Conservation (phyloP, 2,797 vertebrate genomes). For the Lagorchestes hirsutus region DNA sequence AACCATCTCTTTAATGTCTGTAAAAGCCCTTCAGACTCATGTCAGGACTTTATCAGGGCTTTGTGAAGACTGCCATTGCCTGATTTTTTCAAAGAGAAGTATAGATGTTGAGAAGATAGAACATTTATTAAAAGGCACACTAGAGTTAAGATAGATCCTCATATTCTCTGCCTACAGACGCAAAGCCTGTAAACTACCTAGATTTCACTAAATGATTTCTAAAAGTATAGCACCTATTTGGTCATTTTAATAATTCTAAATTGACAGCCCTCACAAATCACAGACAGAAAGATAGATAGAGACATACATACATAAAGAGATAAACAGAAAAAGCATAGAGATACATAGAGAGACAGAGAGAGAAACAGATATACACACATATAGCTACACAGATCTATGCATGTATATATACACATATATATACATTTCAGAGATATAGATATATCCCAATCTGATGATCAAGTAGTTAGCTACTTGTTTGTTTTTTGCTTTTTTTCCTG, state of each 20-base stretch:
- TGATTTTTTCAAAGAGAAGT: not conserved
- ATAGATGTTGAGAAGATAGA: not conserved
- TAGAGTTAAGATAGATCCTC: not conserved
- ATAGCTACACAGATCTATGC: no score
- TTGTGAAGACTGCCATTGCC: not conserved
- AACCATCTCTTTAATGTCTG: not conserved
- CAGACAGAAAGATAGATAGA: no score
- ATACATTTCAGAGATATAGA: not conserved
- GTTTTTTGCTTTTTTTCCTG: not conserved
- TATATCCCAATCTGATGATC: slow-evolving; percentile 55
- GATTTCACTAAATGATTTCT: slow-evolving; percentile 61
- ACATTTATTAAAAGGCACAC: not conserved
- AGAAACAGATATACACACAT: no score
- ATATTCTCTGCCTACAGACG: not conserved
- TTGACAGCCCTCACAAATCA: slow-evolving; percentile 40
- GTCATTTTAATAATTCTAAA: slow-evolving; percentile 29
- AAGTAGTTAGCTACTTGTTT: slow-evolving; percentile 6
- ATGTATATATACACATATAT: not conserved
- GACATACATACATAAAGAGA: no score
- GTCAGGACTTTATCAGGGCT: not conserved
- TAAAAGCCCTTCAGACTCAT: slow-evolving; percentile 17
- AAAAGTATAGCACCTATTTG: slow-evolving; percentile 70
- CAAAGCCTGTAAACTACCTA: slow-evolving; percentile 37
- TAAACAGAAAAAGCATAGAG: no score
- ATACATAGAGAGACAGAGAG: no score